These are phyloP conservation scores for Amphipoea oculea DNA, from an alignment of 2,888 invertebrate genomes.

Conservation along the genomic window DNA sequence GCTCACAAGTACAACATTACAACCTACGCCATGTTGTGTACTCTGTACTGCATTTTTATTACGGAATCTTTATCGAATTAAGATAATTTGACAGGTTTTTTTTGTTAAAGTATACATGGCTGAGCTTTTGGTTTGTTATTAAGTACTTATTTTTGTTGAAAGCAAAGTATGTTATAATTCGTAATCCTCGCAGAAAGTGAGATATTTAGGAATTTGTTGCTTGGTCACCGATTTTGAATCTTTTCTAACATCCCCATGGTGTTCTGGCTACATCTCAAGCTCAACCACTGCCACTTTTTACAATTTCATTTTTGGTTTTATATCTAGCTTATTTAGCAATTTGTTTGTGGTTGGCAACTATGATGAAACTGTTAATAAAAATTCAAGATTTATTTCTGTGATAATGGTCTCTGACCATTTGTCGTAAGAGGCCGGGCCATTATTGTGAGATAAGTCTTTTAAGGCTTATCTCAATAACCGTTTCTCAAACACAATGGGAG, in stretches of 20 bases:
- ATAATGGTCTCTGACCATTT: conserved; percentile 69
- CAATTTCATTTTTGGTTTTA: neutral
- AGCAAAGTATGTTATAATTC: neutral
- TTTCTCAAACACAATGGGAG: conserved; percentile 77
- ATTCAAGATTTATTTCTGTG: conserved; percentile 41
- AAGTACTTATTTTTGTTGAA: neutral
- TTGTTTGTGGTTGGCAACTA: neutral
- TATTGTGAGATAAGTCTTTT: conserved; percentile 64
- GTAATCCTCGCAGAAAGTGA: neutral
- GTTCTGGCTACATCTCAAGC: neutral
- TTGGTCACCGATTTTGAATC: neutral
- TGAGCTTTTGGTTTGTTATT: neutral
- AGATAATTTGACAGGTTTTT: neutral
- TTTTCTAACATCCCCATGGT: neutral
- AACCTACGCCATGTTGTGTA: conserved; percentile 31
- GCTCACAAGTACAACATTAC: conserved; percentile 47
- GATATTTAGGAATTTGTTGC: neutral
- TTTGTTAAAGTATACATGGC: neutral
- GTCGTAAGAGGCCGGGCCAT: conserved; percentile 68
- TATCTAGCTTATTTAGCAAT: neutral
- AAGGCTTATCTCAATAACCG: conserved; percentile 78
- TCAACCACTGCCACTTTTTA: neutral
- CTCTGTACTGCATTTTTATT: conserved; percentile 37
- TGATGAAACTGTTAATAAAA: conserved; percentile 56
- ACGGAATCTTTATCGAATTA: conserved; percentile 4